Evolutionary conservation across 2,113 vertebrate species (phyloP), one percentile per base, ranked within the genome.

Genomic region (Tauraco erythrolophus): DNA sequence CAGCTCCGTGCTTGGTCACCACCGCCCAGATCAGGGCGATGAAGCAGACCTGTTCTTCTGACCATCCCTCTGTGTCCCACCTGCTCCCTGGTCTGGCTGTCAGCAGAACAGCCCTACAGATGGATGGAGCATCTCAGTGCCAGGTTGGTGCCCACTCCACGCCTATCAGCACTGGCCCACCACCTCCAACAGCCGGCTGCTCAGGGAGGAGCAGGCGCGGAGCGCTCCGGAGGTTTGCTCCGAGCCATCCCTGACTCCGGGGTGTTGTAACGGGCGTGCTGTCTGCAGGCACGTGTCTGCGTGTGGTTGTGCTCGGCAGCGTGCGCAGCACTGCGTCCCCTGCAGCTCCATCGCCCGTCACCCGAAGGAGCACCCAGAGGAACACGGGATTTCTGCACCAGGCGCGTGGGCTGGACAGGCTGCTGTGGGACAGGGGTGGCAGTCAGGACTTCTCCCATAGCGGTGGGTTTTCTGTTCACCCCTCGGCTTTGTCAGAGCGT

Each of bases 261-360:
- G 27, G 31, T 5, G 22, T 17, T 25, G 7, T 5, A 6, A 30
- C 27, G 21, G 41, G 41, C 12, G 41, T 12, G 41, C 41, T 41
- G 41, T 41, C 41, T 41, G 41, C 41, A 12, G 41, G 41, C 41
- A 12, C 10, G 41, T 41, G 41, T 11, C 27, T 9, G 23, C 12
- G 1, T 31, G 3, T 5, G 2, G 19, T 62, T 14, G 2, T 2
- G 37, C 37, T 27, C 2, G 1, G 62, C 43, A 22, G 25, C 2
- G 12, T 28, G 35, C 19, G 60, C n/a, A 3, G 41, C 70, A 18
- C 6, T 14, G 0, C 3, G 1, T 51, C 39, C 45, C 35, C 0
- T 5, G 31, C 27, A 37, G 19, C 62, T 25, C 61, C 30, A 3
- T 39, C 43, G 22, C 62, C 41, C 5, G 0, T 28, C 30, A 14